A percentile compares a stretch with the other conserved stretches of the same genome.
Evolutionary conservation across 1,140 invertebrate genomes (phyloP).

Genomic region (Spodoptera litura): DNA sequence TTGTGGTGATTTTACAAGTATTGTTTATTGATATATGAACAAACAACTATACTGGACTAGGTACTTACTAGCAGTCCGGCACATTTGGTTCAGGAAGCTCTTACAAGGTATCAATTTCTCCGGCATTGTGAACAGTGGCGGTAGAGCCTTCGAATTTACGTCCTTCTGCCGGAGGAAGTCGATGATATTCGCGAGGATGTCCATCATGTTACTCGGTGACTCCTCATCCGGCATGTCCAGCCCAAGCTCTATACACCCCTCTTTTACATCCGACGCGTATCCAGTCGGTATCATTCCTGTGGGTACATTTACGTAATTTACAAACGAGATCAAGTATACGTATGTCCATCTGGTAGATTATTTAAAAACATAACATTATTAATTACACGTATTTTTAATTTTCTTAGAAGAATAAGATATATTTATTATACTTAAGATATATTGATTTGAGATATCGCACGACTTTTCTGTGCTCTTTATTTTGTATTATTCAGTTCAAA

Average conservation of each 20-base stretch:
- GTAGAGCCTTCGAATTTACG: slow-evolving; percentile 62
- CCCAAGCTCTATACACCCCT: slow-evolving; percentile 82
- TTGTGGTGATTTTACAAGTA: too few relatives aligned
- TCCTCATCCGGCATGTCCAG: slow-evolving; percentile 79
- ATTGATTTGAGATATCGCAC: too few relatives aligned
- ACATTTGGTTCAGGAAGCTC: slow-evolving; percentile 80
- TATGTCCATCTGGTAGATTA: too few relatives aligned
- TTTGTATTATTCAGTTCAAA: too few relatives aligned
- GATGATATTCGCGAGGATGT: slow-evolving; percentile 71
- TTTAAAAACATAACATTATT: too few relatives aligned
- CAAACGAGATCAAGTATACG: too few relatives aligned
- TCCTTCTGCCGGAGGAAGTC: slow-evolving; percentile 78
- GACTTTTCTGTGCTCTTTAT: too few relatives aligned
- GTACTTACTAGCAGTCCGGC: slow-evolving; percentile 52
- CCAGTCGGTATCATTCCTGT: slow-evolving; percentile 83
- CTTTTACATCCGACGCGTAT: slow-evolving; percentile 82
- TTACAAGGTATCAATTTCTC: slow-evolving; percentile 71
- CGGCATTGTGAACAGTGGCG: slow-evolving; percentile 84
- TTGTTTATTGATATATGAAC: too few relatives aligned
- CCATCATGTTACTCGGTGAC: slow-evolving; percentile 64
- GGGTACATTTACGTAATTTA: slow-evolving; percentile 1
- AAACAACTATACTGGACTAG: too few relatives aligned
- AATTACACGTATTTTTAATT: too few relatives aligned
- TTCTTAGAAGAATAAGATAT: too few relatives aligned
- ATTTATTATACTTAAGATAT: too few relatives aligned